Evolutionary conservation across 2,888 invertebrate genomes (phyloP).

Genomic region (Metacarcinus magister): DNA sequence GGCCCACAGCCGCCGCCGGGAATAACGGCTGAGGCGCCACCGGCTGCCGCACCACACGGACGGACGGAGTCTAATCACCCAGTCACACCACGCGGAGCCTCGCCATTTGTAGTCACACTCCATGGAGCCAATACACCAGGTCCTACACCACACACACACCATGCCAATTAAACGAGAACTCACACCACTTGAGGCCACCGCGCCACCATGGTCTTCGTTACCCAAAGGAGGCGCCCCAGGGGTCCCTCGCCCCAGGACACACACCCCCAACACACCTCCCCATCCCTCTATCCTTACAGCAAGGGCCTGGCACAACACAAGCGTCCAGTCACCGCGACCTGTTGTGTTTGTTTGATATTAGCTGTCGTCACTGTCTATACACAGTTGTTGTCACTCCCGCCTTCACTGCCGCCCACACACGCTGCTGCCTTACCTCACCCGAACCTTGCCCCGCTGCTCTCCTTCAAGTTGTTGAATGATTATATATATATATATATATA

Average conservation of each 20-base stretch:
- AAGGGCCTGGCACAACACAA: neutral
- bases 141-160: neutral
- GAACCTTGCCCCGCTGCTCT: neutral
- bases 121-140: neutral
- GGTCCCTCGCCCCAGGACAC: neutral
- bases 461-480: neutral
- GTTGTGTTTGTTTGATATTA: conserved; percentile 26
- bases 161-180: neutral
- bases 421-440: neutral
- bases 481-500: too few relatives aligned
- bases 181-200: conserved; percentile 1
- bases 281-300: neutral
- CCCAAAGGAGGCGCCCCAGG: conserved; percentile 5
- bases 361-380: conserved; percentile 36
- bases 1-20: neutral
- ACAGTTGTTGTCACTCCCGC: neutral
- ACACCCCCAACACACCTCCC: neutral
- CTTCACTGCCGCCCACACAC: neutral
- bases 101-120: neutral
- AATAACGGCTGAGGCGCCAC: conserved; percentile 49
- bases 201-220: neutral
- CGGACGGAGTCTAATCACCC: neutral
- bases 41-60: conserved; percentile 13
- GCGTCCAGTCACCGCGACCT: neutral
- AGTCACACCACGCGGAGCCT: conserved; percentile 4